These are phyloP conservation scores for Eudorcas thomsonii DNA, from an alignment of 2,113 vertebrate species.

Conservation along the genomic window DNA sequence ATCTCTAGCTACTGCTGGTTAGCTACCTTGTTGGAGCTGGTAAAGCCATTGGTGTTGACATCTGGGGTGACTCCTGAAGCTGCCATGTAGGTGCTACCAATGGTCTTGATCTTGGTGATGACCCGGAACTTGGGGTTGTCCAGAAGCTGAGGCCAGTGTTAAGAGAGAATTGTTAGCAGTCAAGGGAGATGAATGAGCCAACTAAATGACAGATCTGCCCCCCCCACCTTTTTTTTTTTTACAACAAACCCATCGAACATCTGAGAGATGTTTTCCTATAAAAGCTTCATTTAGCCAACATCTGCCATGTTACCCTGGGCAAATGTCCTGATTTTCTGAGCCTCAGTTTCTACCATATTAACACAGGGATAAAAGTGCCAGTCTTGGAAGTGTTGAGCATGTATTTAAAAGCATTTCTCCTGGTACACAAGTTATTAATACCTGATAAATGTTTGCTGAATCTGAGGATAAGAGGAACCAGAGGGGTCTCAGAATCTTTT, in stretches of 20 bases:
- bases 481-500: not conserved
- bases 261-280: not conserved
- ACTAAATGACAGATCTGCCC: not conserved
- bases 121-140: slow-evolving; percentile 94
- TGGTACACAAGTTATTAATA: not conserved
- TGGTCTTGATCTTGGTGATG: slow-evolving; percentile 98
- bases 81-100: slow-evolving; percentile 98
- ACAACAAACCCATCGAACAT: not conserved
- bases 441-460: not conserved
- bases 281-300: not conserved
- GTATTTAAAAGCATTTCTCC: not conserved
- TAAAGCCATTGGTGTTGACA: slow-evolving; percentile 83
- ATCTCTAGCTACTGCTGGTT: not conserved
- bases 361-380: not conserved
- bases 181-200: not conserved
- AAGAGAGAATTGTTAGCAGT: not conserved
- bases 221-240: not conserved
- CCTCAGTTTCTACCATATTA: not conserved
- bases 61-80: slow-evolving; percentile 92
- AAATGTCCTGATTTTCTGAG: not conserved
- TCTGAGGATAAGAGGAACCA: not conserved
- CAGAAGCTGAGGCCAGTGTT: slow-evolving; percentile 84
- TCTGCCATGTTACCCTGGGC: not conserved
- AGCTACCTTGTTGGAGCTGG: slow-evolving; percentile 85
- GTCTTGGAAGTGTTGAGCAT: not conserved